These are phyloP conservation scores for Amiota minor DNA, from an alignment of 2,888 invertebrate genomes.

Conservation along the genomic window DNA sequence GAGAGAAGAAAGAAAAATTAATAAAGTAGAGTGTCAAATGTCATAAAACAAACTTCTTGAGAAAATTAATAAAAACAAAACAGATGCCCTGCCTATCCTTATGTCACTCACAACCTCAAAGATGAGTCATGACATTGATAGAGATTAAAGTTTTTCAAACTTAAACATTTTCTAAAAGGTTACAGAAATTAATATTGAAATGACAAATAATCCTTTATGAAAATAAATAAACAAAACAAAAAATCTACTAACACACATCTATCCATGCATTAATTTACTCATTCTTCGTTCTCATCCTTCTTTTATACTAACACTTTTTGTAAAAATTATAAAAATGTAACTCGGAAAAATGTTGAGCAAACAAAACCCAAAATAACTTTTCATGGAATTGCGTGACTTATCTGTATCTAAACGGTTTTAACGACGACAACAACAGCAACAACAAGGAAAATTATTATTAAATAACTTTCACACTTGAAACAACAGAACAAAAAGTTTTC, in stretches of 20 bases:
- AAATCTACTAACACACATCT: background rate
- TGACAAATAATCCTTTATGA: background rate
- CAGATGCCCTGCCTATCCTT: too few relatives aligned
- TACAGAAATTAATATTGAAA: background rate
- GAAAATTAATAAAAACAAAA: too few relatives aligned
- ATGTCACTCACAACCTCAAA: too few relatives aligned
- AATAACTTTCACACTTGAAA: slow-evolving; percentile 19
- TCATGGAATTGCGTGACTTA: slow-evolving; percentile 27
- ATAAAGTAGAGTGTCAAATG: slow-evolving; percentile 13
- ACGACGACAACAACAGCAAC: background rate
- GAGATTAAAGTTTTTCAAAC: too few relatives aligned
- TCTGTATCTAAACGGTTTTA: slow-evolving; percentile 28
- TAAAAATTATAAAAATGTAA: too few relatives aligned
- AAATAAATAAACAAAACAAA: background rate
- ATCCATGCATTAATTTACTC: background rate
- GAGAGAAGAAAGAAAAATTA: background rate
- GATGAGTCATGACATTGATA: too few relatives aligned
- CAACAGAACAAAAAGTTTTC: slow-evolving; percentile 14
- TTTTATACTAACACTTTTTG: background rate
- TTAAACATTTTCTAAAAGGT: too few relatives aligned
- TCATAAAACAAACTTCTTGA: background rate
- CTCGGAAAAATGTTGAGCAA: slow-evolving; percentile 1
- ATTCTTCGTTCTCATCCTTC: background rate
- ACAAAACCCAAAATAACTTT: slow-evolving; percentile 12
- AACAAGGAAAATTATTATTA: slow-evolving; percentile 13